Base-by-base conservation (phyloP, 1,140 invertebrate genomes). In the Magallana ariakensis region DNA sequence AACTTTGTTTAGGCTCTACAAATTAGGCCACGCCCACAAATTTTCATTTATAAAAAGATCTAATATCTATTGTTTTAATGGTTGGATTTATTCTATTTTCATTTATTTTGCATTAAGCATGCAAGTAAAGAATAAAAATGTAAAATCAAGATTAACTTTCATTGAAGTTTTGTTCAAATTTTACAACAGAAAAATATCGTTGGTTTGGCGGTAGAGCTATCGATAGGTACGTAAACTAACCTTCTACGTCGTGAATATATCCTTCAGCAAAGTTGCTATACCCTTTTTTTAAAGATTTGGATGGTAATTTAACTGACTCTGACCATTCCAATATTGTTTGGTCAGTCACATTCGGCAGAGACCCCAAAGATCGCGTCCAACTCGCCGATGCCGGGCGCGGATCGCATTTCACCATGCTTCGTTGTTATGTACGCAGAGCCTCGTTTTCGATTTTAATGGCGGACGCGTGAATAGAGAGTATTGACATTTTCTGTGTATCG, bases 371-470 rank as follows among this genome's bases (percentile, higher is more conserved):
- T 82, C 26, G 26, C 5, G 22, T 1, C 80, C 46, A 55, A 15
- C n/a, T n/a, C 46, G 46, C n/a, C 22, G 33, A 82, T 15, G 58
- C 15, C 19, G 58, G 13, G 16, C 33, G 46, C 80, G 80, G 46
- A 82, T 19, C 53, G 46, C 46, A n/a, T 56, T 15, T 19, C 80
- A 13, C 10, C 19, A 46, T 82, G 46, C n/a, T 82, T 82, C 10
- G 15, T 56, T 54, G 80, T 53, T 53, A 82, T 54, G 80, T 56
- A 82, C 53, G 46, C 80, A 16, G 8, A 82, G 80, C 80, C 80
- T 82, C 80, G 6, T 82, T 82, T 82, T 46, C 80, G 80, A 82
- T 16, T 82, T 82, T 82, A 46, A 82, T 82, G 80, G 46, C 80
- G 80, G 80, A 82, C 15, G 58, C 0, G n/a, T 46, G 58, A 87